These are phyloP conservation scores for Ectemnius lituratus DNA, from an alignment of 2,888 invertebrate genomes.

Conservation along the genomic window DNA sequence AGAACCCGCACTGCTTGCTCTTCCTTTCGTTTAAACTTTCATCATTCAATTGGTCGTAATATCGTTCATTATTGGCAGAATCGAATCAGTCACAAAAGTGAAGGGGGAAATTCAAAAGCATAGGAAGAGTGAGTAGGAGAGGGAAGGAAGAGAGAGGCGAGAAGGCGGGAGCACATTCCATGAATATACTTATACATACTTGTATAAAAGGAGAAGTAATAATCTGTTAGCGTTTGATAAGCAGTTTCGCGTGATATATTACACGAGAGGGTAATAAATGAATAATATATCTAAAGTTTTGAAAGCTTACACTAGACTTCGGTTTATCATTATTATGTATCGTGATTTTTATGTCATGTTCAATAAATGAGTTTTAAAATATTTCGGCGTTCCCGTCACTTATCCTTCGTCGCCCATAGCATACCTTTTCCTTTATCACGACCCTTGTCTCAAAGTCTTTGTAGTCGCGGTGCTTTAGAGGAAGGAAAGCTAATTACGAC, in stretches of 20 bases:
- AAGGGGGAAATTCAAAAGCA: not conserved
- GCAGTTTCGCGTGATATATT: conserved; percentile 55
- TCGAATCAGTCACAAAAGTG: conserved; percentile 1
- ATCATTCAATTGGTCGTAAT: not conserved
- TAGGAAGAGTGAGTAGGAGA: not conserved
- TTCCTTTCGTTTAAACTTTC: conserved; percentile 27
- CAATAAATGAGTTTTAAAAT: conserved; percentile 72
- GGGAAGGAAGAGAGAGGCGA: conserved; percentile 37
- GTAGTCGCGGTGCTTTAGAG: too few relatives aligned
- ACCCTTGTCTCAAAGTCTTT: too few relatives aligned
- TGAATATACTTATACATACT: conserved; percentile 57
- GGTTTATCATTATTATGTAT: conserved; percentile 71
- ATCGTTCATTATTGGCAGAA: not conserved
- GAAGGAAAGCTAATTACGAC: too few relatives aligned
- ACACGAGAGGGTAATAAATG: conserved; percentile 57
- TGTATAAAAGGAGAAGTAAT: conserved; percentile 50
- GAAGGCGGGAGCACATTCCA: conserved; percentile 70
- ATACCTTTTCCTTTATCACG: too few relatives aligned
- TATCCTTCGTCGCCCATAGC: too few relatives aligned
- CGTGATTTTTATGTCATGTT: conserved; percentile 76
- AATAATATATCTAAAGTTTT: conserved; percentile 68
- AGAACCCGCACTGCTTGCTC: conserved; percentile 40
- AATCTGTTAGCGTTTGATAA: conserved; percentile 72
- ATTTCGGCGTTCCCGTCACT: not conserved
- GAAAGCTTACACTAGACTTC: conserved; percentile 68